Percentiles rank a stretch among this genome's conserved stretches.
Conservation (phyloP, 1,140 invertebrate genomes). For the Teleogryllus occipitalis region DNA sequence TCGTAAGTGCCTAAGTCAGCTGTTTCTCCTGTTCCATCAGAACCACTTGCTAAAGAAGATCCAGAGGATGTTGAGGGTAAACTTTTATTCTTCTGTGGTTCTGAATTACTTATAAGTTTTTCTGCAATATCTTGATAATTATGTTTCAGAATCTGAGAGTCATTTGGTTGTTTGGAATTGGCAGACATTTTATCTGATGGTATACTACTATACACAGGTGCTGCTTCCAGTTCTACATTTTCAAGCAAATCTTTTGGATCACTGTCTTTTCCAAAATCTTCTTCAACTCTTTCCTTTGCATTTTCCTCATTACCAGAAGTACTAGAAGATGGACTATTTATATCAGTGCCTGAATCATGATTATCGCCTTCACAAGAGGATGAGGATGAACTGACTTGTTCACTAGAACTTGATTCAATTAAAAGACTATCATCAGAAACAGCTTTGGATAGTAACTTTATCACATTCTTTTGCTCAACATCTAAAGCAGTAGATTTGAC, state of each 20-base stretch:
- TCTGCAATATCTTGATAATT: background rate
- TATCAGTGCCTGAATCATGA: constrained; percentile 21
- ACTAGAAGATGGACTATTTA: constrained; percentile 18
- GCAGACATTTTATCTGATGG: background rate
- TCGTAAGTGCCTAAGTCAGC: background rate
- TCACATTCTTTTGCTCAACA: constrained; percentile 10
- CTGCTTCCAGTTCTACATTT: background rate
- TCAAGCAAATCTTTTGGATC: background rate
- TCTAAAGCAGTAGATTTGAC: background rate
- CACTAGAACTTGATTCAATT: constrained; percentile 5
- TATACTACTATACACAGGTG: background rate
- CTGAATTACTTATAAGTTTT: background rate
- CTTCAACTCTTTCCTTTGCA: background rate
- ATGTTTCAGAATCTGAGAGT: no score
- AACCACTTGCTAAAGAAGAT: background rate
- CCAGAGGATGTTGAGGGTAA: background rate
- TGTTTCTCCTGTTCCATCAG: background rate
- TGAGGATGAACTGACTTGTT: background rate
- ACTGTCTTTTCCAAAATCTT: background rate
- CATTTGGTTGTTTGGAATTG: no score
- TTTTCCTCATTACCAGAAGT: background rate
- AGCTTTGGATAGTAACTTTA: constrained; percentile 12
- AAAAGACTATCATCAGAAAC: constrained; percentile 22
- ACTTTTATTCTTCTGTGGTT: background rate
- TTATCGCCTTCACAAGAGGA: background rate